These are phyloP conservation scores for Tinamus guttatus DNA, from an alignment of 2,113 vertebrate genomes.

Conservation along the genomic window DNA sequence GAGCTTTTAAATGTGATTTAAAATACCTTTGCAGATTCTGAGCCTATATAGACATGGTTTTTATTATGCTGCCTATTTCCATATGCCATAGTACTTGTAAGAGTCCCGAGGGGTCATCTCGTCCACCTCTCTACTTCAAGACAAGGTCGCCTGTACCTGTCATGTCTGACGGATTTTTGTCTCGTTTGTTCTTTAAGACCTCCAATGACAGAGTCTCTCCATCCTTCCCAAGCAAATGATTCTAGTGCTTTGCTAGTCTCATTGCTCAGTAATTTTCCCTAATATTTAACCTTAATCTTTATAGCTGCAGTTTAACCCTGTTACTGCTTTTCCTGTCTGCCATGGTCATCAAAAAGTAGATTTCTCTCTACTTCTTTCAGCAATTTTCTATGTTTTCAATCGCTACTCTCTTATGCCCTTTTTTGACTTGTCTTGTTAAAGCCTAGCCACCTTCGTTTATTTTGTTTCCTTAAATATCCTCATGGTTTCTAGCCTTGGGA, in stretches of 20 bases:
- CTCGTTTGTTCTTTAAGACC: constrained; percentile 19
- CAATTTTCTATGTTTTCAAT: not conserved
- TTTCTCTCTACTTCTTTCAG: not conserved
- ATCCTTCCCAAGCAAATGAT: constrained; percentile 29
- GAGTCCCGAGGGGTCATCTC: not conserved
- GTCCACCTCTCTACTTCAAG: not conserved
- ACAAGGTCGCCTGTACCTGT: not conserved
- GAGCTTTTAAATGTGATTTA: not conserved
- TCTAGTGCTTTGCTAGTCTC: constrained; percentile 46
- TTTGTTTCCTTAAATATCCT: not conserved
- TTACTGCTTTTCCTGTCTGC: constrained; percentile 51
- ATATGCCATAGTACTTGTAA: not conserved
- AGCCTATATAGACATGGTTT: not conserved
- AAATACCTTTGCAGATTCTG: not conserved
- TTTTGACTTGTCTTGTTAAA: not conserved
- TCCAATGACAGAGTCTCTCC: not conserved
- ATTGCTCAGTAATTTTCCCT: constrained; percentile 58
- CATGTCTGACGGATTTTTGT: constrained; percentile 13
- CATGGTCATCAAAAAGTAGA: constrained; percentile 51
- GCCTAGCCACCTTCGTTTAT: not conserved
- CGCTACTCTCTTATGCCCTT: not conserved
- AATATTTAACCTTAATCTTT: constrained; percentile 67
- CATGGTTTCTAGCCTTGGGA: not conserved
- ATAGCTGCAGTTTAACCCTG: constrained; percentile 57
- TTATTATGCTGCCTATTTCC: not conserved